Base-by-base conservation (phyloP, 2,113 vertebrate species). In the Cebidichthys violaceus region DNA sequence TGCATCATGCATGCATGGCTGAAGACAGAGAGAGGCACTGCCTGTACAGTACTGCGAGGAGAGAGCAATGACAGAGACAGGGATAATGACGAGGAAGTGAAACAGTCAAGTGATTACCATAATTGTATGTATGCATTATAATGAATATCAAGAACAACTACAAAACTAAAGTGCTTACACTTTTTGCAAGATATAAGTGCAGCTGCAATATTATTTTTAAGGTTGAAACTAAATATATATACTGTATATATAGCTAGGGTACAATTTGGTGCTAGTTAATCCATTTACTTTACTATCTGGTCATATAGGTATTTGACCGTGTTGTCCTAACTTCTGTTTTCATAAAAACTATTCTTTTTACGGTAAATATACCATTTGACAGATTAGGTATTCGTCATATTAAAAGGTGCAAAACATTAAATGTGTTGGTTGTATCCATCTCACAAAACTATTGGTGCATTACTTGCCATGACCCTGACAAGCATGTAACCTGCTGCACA, bases 1-100 rank as follows among this genome's bases (percentile, higher is more conserved):
- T 84, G 82, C 66, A 80, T 89, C 55, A 82, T 80, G 64, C 54
- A 73, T 78, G 81, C 83, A 77, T 79, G 87, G 60, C 43, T 83
- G 82, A 79, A 74, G 47, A 73, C 76, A 77, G 54, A 57, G 70
- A 75, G 33, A 24, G 18, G 62, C 69, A 37, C 72, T 86, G 75
- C 6, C 41, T 70, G 70, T 82, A 70, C 74, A 76, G 39, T 33
- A 62, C 29, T 82, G 50, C 72, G 69, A 67, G 39, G 45, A 60
- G 72, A 47, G 65, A 66, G 69, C 29, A 43, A 60, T 1, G 27
- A 67, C 20, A 77, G 17, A 27, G 67, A 76, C 10, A 17, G 64
- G 3, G 31, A 31, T 64, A 62, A 35, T 6, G 33, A 66, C 7
- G 27, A 47, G 31, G 18, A 70, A 45, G 43, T 27, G 4, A 65